Evolutionary conservation across 1,140 invertebrate genomes (phyloP).

Genomic region (Asbolus verrucosus): DNA sequence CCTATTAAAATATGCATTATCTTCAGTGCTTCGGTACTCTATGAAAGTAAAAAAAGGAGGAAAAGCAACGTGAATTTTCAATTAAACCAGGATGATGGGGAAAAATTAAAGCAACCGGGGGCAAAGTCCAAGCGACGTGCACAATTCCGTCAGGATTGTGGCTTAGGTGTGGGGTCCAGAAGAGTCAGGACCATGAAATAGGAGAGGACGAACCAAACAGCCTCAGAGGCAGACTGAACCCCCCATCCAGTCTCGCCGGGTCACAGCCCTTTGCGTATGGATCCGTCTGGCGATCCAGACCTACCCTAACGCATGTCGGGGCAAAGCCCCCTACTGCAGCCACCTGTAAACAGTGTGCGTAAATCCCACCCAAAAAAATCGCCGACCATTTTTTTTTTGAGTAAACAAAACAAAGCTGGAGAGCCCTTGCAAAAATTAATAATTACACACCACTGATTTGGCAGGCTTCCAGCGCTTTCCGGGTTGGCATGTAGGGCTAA

Average conservation of each 20-base stretch:
- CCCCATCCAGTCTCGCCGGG: slow-evolving; percentile 46
- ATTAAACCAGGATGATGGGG: not conserved
- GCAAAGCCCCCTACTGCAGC: slow-evolving; percentile 56
- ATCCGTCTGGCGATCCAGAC: slow-evolving; percentile 67
- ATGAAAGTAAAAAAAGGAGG: too few species aligned
- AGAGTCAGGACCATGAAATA: slow-evolving; percentile 1
- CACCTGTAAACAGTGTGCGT: slow-evolving; percentile 40
- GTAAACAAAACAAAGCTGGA: too few species aligned
- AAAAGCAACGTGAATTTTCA: slow-evolving; percentile 6
- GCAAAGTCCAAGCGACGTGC: slow-evolving; percentile 6
- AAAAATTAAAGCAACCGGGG: slow-evolving; percentile 18
- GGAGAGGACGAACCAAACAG: slow-evolving; percentile 19
- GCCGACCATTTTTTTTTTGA: slow-evolving; percentile 1
- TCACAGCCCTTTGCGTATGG: slow-evolving; percentile 54
- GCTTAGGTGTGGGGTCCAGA: slow-evolving; percentile 34
- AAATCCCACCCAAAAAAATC: slow-evolving; percentile 12
- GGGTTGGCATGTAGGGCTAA: too few species aligned
- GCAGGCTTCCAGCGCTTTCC: too few species aligned
- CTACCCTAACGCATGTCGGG: slow-evolving; percentile 62
- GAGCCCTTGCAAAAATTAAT: too few species aligned
- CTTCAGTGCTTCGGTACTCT: not conserved
- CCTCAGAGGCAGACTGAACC: slow-evolving; percentile 25
- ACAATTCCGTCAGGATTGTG: slow-evolving; percentile 10
- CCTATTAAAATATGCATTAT: too few species aligned
- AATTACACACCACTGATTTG: not conserved